A percentile compares a stretch with the other conserved stretches of the same genome.
These are phyloP conservation scores for Antigone vipio DNA, from an alignment of 2,113 vertebrate genomes.

Conservation along the genomic window DNA sequence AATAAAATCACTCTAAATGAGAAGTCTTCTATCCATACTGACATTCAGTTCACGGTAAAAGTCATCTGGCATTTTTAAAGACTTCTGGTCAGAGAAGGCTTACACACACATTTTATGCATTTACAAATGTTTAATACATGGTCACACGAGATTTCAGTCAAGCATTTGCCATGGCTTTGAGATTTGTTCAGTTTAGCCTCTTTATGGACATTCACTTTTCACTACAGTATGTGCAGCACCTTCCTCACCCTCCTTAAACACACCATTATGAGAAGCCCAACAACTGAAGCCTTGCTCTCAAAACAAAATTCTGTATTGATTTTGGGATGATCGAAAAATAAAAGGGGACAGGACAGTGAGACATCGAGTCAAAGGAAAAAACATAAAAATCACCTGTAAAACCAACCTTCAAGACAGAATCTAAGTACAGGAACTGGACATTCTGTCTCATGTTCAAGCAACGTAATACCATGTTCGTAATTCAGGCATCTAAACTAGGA, in stretches of 20 bases:
- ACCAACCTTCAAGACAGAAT: background rate
- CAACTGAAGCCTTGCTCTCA: background rate
- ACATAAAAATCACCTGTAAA: background rate
- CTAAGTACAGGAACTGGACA: background rate
- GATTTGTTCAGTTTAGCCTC: background rate
- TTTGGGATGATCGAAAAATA: background rate
- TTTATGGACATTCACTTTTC: background rate
- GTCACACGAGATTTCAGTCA: background rate
- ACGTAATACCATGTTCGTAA: background rate
- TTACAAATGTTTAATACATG: background rate
- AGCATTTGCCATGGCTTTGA: background rate
- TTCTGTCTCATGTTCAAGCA: background rate
- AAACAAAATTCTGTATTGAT: background rate
- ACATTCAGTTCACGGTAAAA: background rate
- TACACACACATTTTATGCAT: background rate
- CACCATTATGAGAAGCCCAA: background rate
- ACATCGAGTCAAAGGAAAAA: background rate
- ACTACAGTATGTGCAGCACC: background rate
- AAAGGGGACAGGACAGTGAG: background rate
- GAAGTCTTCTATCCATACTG: background rate
- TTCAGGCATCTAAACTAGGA: background rate
- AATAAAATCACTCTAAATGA: slow-evolving; percentile 31
- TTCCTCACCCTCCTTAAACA: background rate
- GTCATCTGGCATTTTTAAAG: background rate
- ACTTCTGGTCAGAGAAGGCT: background rate